Percentiles rank a stretch among this genome's conserved stretches.
phyloP scores from a whole-genome alignment of 1,140 invertebrate genomes.

The Lamellibrachia luymesi region DNA sequence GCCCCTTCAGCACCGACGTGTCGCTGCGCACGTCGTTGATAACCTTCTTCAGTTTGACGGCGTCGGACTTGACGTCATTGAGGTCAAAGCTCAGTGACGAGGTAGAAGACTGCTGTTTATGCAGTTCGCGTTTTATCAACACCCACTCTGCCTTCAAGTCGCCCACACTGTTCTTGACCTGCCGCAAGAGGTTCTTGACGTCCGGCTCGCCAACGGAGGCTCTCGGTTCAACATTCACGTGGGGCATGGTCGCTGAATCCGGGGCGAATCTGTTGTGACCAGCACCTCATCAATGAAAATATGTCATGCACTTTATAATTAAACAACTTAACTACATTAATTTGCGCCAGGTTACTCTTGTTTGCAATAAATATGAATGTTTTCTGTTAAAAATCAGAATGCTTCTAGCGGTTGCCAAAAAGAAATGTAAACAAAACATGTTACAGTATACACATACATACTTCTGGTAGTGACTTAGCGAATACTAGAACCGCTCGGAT shows the following conservation, averaged over 20 bases:
- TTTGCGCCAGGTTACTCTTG: too few species aligned
- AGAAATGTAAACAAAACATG: too few species aligned
- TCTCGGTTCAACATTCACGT: not conserved
- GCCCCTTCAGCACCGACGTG: not conserved
- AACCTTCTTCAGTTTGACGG: conserved; percentile 27
- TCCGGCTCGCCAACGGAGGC: not conserved
- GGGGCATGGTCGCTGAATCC: not conserved
- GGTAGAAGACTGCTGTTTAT: conserved; percentile 24
- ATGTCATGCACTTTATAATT: too few species aligned
- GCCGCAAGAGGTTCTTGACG: not conserved
- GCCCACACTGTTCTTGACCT: conserved; percentile 29
- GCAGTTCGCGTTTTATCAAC: conserved; percentile 51
- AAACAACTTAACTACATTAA: too few species aligned
- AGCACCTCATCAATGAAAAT: not conserved
- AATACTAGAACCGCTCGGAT: too few species aligned
- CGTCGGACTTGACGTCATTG: conserved; percentile 30
- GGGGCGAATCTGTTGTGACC: not conserved
- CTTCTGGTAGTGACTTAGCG: too few species aligned
- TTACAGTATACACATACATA: too few species aligned
- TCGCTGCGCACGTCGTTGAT: conserved; percentile 28
- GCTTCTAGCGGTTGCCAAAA: too few species aligned
- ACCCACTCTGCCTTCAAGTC: conserved; percentile 55
- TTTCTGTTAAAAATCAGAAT: too few species aligned
- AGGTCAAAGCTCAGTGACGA: not conserved
- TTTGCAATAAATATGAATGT: too few species aligned